Evolutionary conservation across 2,113 vertebrate genomes (phyloP).

Genomic region (Camelus bactrianus): DNA sequence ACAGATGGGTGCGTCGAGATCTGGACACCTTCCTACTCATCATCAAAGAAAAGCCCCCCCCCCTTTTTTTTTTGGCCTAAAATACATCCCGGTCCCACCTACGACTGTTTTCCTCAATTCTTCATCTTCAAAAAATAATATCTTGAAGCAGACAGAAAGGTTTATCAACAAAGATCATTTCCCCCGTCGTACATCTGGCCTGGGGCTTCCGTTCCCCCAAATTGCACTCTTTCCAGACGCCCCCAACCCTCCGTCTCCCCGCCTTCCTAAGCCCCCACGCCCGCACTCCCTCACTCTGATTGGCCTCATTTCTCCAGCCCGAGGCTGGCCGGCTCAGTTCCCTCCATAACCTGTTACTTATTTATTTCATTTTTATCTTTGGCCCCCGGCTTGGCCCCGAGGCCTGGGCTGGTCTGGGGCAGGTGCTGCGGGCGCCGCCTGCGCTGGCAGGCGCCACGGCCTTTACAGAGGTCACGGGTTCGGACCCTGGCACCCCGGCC

Average conservation of each 20-base stretch:
- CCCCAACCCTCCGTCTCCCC: background rate
- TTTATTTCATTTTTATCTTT: constrained; percentile 60
- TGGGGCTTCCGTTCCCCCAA: background rate
- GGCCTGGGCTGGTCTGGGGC: constrained; percentile 47
- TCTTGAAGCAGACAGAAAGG: constrained; percentile 66
- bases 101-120: constrained; percentile 79
- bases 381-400: constrained; percentile 46
- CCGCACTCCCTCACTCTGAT: constrained; percentile 6
- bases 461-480: constrained; percentile 78
- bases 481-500: constrained; percentile 78
- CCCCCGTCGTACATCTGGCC: background rate
- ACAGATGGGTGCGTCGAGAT: constrained; percentile 85
- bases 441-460: constrained; percentile 23
- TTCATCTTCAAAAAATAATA: constrained; percentile 74
- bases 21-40: constrained; percentile 77
- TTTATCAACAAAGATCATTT: constrained; percentile 44
- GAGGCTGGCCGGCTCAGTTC: constrained; percentile 71
- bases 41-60: constrained; percentile 72
- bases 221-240: background rate
- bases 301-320: constrained; percentile 62
- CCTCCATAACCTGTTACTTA: constrained; percentile 88
- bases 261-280: background rate
- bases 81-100: constrained; percentile 75
- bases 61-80: constrained; percentile 73
- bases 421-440: constrained; percentile 71